A percentile compares a stretch with the other conserved stretches of the same genome.
Conservation (phyloP, 1,140 invertebrate species). For the Tetramorium parvispinum region DNA sequence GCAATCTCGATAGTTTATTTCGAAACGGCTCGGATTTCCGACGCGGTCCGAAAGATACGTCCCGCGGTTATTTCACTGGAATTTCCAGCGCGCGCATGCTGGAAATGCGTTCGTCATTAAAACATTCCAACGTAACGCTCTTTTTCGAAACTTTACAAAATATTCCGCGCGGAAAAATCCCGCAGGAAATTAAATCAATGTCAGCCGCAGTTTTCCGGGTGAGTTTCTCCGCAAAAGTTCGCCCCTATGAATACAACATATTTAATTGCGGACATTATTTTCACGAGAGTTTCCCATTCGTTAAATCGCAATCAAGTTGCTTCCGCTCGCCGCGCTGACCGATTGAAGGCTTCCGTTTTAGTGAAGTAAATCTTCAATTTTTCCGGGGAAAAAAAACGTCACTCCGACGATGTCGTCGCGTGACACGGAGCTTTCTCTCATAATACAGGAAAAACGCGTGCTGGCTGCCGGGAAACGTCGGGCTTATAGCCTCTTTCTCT, state of each 20-base stretch:
- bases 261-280: background rate
- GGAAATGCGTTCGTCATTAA: slow-evolving; percentile 27
- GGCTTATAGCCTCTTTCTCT: slow-evolving; percentile 47
- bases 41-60: background rate
- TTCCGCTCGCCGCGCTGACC: background rate
- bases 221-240: background rate
- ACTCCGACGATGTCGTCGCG: background rate
- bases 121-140: slow-evolving; percentile 5
- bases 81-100: background rate
- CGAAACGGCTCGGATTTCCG: background rate
- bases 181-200: slow-evolving; percentile 35
- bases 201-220: slow-evolving; percentile 13
- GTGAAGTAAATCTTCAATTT: slow-evolving; percentile 2
- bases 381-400: background rate
- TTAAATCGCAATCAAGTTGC: background rate
- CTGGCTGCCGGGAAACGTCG: slow-evolving; percentile 25
- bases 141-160: slow-evolving; percentile 13
- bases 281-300: background rate
- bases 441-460: slow-evolving; percentile 44
- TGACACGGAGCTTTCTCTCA: slow-evolving; percentile 29
- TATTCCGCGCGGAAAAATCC: slow-evolving; percentile 17
- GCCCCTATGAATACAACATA: background rate
- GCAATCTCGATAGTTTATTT: slow-evolving; percentile 33
- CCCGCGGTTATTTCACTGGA: background rate
- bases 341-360: background rate